These are phyloP conservation scores for Gymnocheta viridis DNA, from an alignment of 2,888 invertebrate genomes.

Conservation along the genomic window DNA sequence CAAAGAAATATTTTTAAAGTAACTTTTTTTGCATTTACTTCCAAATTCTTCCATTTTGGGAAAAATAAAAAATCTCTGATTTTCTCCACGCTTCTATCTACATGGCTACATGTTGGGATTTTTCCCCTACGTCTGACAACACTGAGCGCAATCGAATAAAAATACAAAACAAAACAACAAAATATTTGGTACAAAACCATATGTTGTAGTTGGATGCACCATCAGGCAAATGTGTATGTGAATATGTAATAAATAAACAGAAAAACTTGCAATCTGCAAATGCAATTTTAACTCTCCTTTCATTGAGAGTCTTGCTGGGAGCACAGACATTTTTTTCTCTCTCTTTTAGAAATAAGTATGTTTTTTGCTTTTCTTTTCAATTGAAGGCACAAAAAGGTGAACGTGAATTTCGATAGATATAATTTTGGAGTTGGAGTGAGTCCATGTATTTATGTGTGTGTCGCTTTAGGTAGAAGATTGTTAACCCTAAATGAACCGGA, in stretches of 20 bases:
- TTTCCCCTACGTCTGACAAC: too few relatives aligned
- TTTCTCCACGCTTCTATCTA: too few relatives aligned
- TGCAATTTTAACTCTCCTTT: constrained; percentile 18
- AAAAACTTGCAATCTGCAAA: constrained; percentile 20
- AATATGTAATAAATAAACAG: not conserved
- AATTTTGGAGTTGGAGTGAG: constrained; percentile 17
- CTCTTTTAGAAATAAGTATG: not conserved
- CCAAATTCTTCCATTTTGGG: too few relatives aligned
- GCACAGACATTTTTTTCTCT: not conserved
- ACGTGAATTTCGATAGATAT: constrained; percentile 25
- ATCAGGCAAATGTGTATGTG: not conserved
- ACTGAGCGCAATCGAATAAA: constrained; percentile 34
- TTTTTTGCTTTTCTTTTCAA: not conserved
- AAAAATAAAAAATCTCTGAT: too few relatives aligned
- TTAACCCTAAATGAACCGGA: constrained; percentile 51
- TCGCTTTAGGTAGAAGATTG: not conserved
- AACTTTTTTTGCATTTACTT: too few relatives aligned
- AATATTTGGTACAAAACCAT: constrained; percentile 24
- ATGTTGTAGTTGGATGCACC: constrained; percentile 2
- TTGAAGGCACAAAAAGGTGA: constrained; percentile 16
- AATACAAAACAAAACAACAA: constrained; percentile 12
- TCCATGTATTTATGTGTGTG: not conserved
- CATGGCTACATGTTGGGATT: too few relatives aligned
- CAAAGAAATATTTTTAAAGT: too few relatives aligned
- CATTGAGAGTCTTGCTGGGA: not conserved